phyloP scores from a whole-genome alignment of 2,888 invertebrate genomes.

The Leptinotarsa juncta region DNA sequence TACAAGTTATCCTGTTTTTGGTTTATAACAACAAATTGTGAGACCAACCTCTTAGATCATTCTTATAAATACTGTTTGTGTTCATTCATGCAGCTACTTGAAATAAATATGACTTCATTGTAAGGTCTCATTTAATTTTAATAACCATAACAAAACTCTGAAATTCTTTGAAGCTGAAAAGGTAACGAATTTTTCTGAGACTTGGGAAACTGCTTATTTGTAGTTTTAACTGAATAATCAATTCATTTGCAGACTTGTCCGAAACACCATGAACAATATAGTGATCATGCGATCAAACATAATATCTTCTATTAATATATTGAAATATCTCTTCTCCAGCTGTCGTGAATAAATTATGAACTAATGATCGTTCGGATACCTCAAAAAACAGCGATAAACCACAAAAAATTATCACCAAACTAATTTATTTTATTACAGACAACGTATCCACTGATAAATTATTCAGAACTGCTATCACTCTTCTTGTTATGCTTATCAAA shows the following conservation, averaged over 20 bases:
- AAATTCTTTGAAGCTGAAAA: too few species aligned
- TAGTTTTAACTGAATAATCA: neutral
- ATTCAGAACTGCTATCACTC: conserved; percentile 35
- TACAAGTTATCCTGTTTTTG: too few species aligned
- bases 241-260: neutral
- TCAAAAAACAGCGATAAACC: conserved; percentile 31
- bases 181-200: too few species aligned
- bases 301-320: conserved; percentile 21
- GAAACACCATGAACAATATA: conserved; percentile 2
- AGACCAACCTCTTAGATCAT: too few species aligned
- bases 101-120: too few species aligned
- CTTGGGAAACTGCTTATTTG: neutral
- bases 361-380: conserved; percentile 19
- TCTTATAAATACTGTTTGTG: too few species aligned
- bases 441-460: conserved; percentile 34
- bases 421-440: conserved; percentile 38
- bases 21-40: too few species aligned
- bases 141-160: too few species aligned
- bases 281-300: neutral
- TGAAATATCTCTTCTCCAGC: conserved; percentile 26
- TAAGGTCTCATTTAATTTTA: too few species aligned
- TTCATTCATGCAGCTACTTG: too few species aligned
- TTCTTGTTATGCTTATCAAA: conserved; percentile 39
- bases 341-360: conserved; percentile 26
- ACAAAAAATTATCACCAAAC: conserved; percentile 33